These are phyloP conservation scores for Pelagia noctiluca DNA, from an alignment of 30 jellyfish, hydroid and myxozoan species.

Conservation along the genomic window DNA sequence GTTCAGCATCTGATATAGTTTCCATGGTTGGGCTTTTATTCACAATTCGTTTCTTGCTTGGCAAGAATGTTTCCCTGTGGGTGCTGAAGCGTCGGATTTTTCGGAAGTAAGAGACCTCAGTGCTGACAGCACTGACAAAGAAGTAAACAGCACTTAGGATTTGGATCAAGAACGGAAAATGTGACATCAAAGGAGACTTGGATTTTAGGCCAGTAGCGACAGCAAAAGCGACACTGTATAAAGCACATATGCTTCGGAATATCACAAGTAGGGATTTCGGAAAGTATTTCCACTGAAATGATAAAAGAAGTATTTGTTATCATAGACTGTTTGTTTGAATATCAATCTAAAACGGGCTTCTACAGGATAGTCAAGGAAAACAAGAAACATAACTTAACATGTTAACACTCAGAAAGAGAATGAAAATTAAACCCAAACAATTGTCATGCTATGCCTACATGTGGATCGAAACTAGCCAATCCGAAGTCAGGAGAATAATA, in stretches of 20 bases:
- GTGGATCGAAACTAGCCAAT: too few species aligned
- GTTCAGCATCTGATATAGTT: slow-evolving; percentile 74
- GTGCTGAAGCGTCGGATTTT: slow-evolving; percentile 64
- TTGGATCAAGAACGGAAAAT: slow-evolving; percentile 55
- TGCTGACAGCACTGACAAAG: slow-evolving; percentile 62
- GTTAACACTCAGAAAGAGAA: too few species aligned
- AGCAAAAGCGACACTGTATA: slow-evolving; percentile 72
- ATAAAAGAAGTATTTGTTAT: too few species aligned
- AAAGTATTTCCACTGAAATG: slow-evolving; percentile 47
- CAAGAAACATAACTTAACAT: too few species aligned
- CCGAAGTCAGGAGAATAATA: too few species aligned
- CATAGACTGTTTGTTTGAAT: too few species aligned
- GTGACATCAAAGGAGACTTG: slow-evolving; percentile 21
- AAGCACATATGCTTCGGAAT: slow-evolving; percentile 51
- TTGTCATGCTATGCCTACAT: too few species aligned
- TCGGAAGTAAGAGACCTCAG: slow-evolving; percentile 70
- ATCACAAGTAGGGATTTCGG: slow-evolving; percentile 59
- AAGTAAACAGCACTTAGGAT: slow-evolving; percentile 54
- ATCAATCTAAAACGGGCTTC: too few species aligned
- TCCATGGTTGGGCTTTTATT: slow-evolving; percentile 64
- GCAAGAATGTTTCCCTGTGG: slow-evolving; percentile 58
- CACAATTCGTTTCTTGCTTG: slow-evolving; percentile 40
- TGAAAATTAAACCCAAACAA: too few species aligned
- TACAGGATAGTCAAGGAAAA: too few species aligned
- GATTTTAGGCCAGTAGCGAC: slow-evolving; percentile 61